Percentiles rank a stretch among this genome's conserved stretches.
phyloP scores from a whole-genome alignment of 2,888 invertebrate species.

The Adineta ricciae region DNA sequence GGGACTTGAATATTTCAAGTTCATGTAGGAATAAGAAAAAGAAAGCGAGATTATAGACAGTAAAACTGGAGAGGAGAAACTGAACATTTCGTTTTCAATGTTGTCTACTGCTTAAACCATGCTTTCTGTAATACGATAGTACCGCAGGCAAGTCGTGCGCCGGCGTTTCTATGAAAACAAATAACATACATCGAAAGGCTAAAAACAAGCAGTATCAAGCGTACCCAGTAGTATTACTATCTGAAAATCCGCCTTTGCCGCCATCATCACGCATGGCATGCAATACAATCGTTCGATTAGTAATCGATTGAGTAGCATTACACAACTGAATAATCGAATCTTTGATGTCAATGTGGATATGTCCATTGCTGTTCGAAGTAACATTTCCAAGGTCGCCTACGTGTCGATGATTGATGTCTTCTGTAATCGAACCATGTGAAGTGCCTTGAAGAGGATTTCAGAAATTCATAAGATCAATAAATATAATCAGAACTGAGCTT shows the following conservation, averaged over 20 bases:
- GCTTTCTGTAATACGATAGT: too few relatives aligned
- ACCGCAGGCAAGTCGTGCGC: neutral
- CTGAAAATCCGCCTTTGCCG: neutral
- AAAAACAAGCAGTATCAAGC: neutral
- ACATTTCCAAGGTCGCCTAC: neutral
- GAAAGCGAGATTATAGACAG: too few relatives aligned
- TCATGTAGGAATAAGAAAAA: too few relatives aligned
- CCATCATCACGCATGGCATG: neutral
- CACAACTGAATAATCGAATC: neutral
- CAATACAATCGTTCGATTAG: neutral
- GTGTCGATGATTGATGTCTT: neutral
- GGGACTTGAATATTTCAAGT: too few relatives aligned
- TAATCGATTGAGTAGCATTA: neutral
- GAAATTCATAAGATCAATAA: too few relatives aligned
- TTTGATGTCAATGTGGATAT: neutral
- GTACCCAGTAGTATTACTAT: constrained; percentile 13
- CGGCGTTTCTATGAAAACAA: neutral
- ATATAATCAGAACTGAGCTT: neutral
- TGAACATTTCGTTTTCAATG: too few relatives aligned
- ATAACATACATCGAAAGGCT: neutral
- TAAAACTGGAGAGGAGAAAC: too few relatives aligned
- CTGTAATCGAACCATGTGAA: neutral
- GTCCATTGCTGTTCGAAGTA: neutral
- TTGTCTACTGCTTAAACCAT: too few relatives aligned
- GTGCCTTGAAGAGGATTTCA: neutral